Base-by-base conservation (phyloP, 92 coral and sea anemone genomes). In the Zoanthus gigantus region DNA sequence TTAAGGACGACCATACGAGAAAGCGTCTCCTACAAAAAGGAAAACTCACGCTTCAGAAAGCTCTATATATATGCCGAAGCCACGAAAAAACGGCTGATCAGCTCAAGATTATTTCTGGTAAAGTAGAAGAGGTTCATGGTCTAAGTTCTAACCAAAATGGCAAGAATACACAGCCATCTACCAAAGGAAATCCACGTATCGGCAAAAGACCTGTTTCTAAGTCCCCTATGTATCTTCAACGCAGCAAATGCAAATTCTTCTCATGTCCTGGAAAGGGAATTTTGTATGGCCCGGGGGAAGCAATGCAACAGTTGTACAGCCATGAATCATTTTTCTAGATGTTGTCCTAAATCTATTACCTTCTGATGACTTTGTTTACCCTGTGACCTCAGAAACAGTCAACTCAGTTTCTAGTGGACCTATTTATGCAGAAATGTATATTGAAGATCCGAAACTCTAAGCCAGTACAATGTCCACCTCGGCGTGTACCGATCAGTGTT, bases 51-150 rank as follows among this genome's bases (percentile, higher is more conserved):
- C 76, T 90, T 6, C 23, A 69, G 13, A 53, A 85, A 12, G 78
- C 90, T 65, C 57, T 86, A 6, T 87, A 90, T 44, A 79, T 71
- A 5, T 85, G 92, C 16, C 4, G 74, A 29, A 69, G 74, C 29
- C 7, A 29, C 29, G 74, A 69, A 61, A 60, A 83, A 63, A 83
- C 87, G 3, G 56, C 87, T 11, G 2, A 18, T 7, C 87, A 83
- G 65, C 79, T 83, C 7, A 83, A 4, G 50, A 18, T 83, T 37
- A 29, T 83, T 30, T 30, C 87, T n/a, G 87, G 79, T 9, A 83
- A 83, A 65, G 87, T 57, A 32, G 53, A 63, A 30, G 79, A 65
- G 16, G 87, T 83, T 37, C 54, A 83, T 76, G 44, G 87, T 8
- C 15, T 83, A 14, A 79, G 46, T 8, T 18, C 29, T 4, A 15